Percentiles rank a stretch among this genome's conserved stretches.
phyloP scores from a whole-genome alignment of 2,888 invertebrate species.

The Chloromyia formosa region DNA sequence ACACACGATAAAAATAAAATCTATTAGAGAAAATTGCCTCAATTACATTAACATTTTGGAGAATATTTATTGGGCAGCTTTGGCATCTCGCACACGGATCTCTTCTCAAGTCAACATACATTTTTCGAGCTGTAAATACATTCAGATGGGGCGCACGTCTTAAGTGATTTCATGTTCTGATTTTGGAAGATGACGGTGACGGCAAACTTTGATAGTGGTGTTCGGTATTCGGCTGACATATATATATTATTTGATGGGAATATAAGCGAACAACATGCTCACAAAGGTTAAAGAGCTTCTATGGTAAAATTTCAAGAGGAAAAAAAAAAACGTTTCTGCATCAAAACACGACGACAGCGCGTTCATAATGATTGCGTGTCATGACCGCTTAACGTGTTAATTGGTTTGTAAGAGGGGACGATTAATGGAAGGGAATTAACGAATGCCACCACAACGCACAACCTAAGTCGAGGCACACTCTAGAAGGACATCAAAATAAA shows the following conservation, averaged over 20 bases:
- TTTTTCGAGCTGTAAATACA: neutral
- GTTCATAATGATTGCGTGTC: slow-evolving; percentile 7
- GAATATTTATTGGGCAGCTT: neutral
- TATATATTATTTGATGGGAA: neutral
- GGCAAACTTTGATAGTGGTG: neutral
- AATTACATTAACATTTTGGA: slow-evolving; percentile 9
- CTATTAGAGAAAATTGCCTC: slow-evolving; percentile 9
- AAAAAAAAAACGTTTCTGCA: too few species aligned
- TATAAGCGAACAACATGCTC: neutral
- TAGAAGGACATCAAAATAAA: neutral
- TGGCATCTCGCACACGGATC: neutral
- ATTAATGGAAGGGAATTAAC: slow-evolving; percentile 1
- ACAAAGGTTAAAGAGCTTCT: slow-evolving; percentile 12
- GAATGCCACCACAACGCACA: slow-evolving; percentile 16
- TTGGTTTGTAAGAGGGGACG: neutral
- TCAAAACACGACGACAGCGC: too few species aligned
- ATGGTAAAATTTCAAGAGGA: neutral
- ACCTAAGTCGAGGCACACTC: too few species aligned
- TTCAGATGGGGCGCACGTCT: neutral
- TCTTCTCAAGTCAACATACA: neutral
- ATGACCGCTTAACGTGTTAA: neutral
- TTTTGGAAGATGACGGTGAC: slow-evolving; percentile 5
- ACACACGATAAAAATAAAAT: slow-evolving; percentile 24
- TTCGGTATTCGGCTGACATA: neutral
- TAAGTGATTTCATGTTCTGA: slow-evolving; percentile 29